phyloP scores from a whole-genome alignment of 2,797 vertebrate genomes.

The Adrianichthys oophorus region DNA sequence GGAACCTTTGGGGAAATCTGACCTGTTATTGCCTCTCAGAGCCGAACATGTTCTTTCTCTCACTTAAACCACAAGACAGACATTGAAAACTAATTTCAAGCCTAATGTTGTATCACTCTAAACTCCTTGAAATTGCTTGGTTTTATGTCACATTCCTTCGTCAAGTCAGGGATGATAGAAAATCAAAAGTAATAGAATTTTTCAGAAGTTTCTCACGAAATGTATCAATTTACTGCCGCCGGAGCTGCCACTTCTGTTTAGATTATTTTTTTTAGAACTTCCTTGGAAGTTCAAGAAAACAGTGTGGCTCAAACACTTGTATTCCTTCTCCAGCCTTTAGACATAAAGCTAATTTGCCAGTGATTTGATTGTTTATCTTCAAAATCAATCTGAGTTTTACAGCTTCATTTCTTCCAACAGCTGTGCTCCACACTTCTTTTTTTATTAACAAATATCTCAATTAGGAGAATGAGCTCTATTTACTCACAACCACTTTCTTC shows the following conservation, averaged over 20 bases:
- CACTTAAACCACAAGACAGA: conserved; percentile 39
- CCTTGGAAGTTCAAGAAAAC: conserved; percentile 1
- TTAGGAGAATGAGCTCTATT: not conserved
- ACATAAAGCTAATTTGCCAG: not conserved
- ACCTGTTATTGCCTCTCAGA: conserved; percentile 67
- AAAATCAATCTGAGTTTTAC: not conserved
- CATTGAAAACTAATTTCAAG: conserved; percentile 59
- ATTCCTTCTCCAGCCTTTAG: not conserved
- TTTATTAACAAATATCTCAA: not conserved
- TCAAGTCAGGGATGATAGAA: conserved; percentile 2
- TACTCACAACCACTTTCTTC: not conserved
- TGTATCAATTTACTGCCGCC: not conserved
- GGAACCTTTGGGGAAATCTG: conserved; percentile 75
- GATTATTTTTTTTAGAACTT: not conserved
- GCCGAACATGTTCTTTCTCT: conserved; percentile 57
- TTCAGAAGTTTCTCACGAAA: not conserved
- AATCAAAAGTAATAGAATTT: not conserved
- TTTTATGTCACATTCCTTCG: conserved; percentile 6
- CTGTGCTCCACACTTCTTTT: not conserved
- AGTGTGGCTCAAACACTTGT: not conserved
- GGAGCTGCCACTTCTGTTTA: not conserved
- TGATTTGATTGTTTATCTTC: not conserved
- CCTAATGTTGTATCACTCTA: conserved; percentile 51
- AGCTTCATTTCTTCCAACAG: not conserved
- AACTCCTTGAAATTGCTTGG: conserved; percentile 33